Evolutionary conservation across 2,113 vertebrate genomes (phyloP).

Genomic region (Ranitomeya variabilis): DNA sequence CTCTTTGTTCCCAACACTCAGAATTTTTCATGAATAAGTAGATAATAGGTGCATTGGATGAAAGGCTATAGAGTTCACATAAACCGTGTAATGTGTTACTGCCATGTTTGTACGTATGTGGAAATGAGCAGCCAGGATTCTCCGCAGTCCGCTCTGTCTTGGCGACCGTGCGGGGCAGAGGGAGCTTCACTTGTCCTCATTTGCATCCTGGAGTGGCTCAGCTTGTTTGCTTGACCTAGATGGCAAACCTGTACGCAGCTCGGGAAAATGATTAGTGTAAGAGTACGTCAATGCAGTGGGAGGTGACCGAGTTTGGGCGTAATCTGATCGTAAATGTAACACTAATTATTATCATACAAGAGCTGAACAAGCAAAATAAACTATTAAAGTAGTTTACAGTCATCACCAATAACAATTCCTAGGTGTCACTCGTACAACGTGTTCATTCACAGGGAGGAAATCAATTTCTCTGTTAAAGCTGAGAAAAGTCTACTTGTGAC

Average conservation of each 20-base stretch:
- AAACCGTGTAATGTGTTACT: not conserved
- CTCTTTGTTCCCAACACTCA: not conserved
- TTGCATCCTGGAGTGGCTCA: slow-evolving; percentile 31
- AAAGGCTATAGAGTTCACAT: not conserved
- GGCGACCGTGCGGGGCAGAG: slow-evolving; percentile 4
- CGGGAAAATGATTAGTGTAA: slow-evolving; percentile 6
- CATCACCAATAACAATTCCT: not conserved
- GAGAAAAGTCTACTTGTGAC: not conserved
- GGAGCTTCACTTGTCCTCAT: slow-evolving; percentile 34
- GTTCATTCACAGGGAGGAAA: not conserved
- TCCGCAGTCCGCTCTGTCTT: not conserved
- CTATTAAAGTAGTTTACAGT: slow-evolving; percentile 14
- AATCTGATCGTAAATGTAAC: slow-evolving; percentile 39
- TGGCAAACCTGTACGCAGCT: slow-evolving; percentile 5
- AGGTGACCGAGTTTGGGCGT: slow-evolving; percentile 24
- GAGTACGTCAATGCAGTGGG: not conserved
- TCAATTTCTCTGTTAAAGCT: not conserved
- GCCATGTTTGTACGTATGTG: not conserved
- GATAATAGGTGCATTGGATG: not conserved
- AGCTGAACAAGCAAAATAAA: slow-evolving; percentile 37
- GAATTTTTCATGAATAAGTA: not conserved
- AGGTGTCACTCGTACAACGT: not conserved
- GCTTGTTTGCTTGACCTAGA: slow-evolving; percentile 50
- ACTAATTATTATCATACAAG: slow-evolving; percentile 46
- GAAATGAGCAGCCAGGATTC: not conserved